Base-by-base conservation (phyloP, 2,888 invertebrate species). In the Linnaemya vulpina region DNA sequence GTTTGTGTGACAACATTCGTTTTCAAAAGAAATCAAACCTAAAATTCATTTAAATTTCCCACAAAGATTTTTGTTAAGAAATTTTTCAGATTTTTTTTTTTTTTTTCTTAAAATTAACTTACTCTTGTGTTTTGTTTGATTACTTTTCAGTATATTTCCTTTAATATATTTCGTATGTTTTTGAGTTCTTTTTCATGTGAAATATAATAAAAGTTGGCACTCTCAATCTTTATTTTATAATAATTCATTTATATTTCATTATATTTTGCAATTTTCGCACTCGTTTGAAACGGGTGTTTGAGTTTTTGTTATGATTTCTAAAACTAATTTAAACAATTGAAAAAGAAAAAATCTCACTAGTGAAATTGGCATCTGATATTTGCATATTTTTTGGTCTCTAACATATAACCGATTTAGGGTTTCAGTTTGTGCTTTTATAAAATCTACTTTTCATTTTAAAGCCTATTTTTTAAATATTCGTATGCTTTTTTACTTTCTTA, bases 331-430 rank as follows among this genome's bases (percentile, higher is more conserved):
- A 53, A 17, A 10, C 10, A 53, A 30, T 10, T 30, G n/a, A 17
- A 49, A n/a, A 49, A 49, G 46, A 55, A 68, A 77, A 65, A 81
- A 51, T 43, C 4, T 60, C 17, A 63, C 30, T 46, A 67, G 49
- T 30, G 73, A 65, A 81, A 84, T 84, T 84, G 84, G 84, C 81
- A 84, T 40, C 84, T 81, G 84, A 81, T 81, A 84, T 81, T 84
- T 84, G 84, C 84, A 84, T 84, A 84, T 84, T 84, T 84, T 84
- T 84, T 84, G 84, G 84, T 81, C 81, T 68, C 40, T 46, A 74
- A 73, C 43, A 46, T 49, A 62, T 63, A 78, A 70, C 46, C 17
- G 51, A 60, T 55, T 71, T 83, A 83, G 79, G 73, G n/a, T 25
- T 86, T 73, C 60, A 17, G 65, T 77, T 38, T 46, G 67, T 51